These are phyloP conservation scores for Phenganax marumi DNA, from an alignment of 92 coral and sea anemone species.

Conservation along the genomic window DNA sequence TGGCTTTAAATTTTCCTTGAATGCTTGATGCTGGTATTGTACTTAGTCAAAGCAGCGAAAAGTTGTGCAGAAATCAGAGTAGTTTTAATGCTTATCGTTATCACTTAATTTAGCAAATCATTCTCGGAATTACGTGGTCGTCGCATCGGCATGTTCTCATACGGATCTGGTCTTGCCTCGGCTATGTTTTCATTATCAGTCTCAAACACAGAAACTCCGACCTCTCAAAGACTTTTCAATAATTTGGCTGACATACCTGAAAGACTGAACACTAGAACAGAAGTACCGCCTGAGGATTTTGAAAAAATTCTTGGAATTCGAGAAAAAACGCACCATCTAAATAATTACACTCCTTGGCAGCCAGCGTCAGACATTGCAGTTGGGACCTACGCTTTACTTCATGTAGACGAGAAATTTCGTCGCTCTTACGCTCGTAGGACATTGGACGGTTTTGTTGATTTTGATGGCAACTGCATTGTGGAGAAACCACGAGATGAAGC, in stretches of 20 bases:
- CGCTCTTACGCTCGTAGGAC: constrained; percentile 66
- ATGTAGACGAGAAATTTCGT: constrained; percentile 82
- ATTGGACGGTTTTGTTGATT: constrained; percentile 21
- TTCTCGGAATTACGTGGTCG: constrained; percentile 67
- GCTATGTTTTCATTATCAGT: constrained; percentile 86
- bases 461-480: constrained; percentile 29
- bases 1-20: too few species aligned
- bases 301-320: constrained; percentile 68
- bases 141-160: constrained; percentile 85
- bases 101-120: constrained; percentile 56
- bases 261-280: constrained; percentile 69
- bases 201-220: constrained; percentile 51
- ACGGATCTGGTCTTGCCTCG: constrained; percentile 94
- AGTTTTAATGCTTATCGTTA: neutral
- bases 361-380: constrained; percentile 64
- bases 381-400: constrained; percentile 75
- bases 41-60: too few species aligned
- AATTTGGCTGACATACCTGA: constrained; percentile 70
- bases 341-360: constrained; percentile 61
- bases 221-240: constrained; percentile 54
- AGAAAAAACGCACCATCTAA: constrained; percentile 71
- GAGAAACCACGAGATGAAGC: constrained; percentile 3
- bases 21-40: too few species aligned
- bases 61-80: neutral
- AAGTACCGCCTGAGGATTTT: constrained; percentile 76